Base-by-base conservation (phyloP, 1,140 invertebrate genomes). In the Saccostrea cuccullata region DNA sequence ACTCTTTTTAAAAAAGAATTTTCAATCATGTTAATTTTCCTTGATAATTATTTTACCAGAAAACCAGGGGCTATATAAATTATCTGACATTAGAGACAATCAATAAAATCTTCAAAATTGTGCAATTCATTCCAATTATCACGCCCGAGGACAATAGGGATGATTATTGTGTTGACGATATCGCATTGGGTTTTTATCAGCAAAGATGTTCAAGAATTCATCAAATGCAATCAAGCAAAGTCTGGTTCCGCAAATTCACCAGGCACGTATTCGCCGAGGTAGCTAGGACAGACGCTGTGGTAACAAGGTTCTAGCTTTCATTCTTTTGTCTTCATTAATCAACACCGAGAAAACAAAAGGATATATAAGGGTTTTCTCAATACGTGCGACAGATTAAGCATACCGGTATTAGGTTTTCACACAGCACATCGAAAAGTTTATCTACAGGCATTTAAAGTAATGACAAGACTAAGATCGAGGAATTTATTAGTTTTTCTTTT, bases 41-140 rank as follows among this genome's bases (percentile, higher is more conserved):
- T 64, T 20, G 47, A 47, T n/a, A 64, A n/a, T 64, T 64, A 3
- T 64, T 64, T 64, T 64, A 17, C 15, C 13, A 36, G 12, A 36
- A 3, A 30, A 12, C 70, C 70, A 36, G 15, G 15, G 70, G 23
- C 70, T 30, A 77, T 77, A 30, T 77, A 12, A 77, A 77, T 77
- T 30, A 30, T 77, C 30, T 77, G 70, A 77, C 70, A 77, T 40
- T 30, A 36, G 70, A 15, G 15, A 77, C 26, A 77, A 77, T 77
- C 70, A 30, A 77, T 77, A 30, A 30, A 30, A 30, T 77, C 26
- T 30, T 26, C 11, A 30, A 77, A 77, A 77, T 77, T 77, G 70
- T 30, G 70, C 70, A 77, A 36, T 77, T 77, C 70, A 26, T 77
- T 77, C 70, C 70, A 77, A 77, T 77, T 77, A 77, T 77, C 70